These are phyloP conservation scores for Apeira syringaria DNA, from an alignment of 2,888 invertebrate species.

Conservation along the genomic window DNA sequence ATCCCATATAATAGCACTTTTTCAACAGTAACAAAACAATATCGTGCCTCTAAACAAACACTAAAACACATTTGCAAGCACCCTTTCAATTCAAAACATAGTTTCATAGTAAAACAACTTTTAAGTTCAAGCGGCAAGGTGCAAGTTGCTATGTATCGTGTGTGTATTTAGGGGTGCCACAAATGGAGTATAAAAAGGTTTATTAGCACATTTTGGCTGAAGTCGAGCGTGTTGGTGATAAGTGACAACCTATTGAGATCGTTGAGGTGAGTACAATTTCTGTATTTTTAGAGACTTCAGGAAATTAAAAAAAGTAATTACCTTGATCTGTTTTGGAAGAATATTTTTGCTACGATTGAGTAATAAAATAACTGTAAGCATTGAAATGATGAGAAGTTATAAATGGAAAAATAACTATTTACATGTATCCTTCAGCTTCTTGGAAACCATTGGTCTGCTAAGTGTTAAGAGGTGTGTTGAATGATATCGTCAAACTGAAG, in stretches of 20 bases:
- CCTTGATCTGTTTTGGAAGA: too few species aligned
- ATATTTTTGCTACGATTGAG: too few species aligned
- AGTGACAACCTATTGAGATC: slow-evolving; percentile 70
- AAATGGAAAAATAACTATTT: too few species aligned
- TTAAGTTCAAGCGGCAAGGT: slow-evolving; percentile 16
- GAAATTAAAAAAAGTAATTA: too few species aligned
- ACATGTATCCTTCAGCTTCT: too few species aligned
- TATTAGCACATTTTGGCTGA: slow-evolving; percentile 70
- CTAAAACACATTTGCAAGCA: slow-evolving; percentile 44
- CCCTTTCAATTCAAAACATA: slow-evolving; percentile 29
- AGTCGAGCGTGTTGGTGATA: slow-evolving; percentile 67
- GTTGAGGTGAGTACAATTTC: slow-evolving; percentile 39
- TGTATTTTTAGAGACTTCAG: neutral
- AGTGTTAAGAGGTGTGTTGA: too few species aligned
- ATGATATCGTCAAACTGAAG: too few species aligned
- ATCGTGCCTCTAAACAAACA: slow-evolving; percentile 47
- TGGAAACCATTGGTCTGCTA: too few species aligned
- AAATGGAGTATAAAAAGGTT: slow-evolving; percentile 64
- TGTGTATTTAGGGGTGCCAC: slow-evolving; percentile 36
- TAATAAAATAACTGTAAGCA: too few species aligned
- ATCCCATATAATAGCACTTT: slow-evolving; percentile 21
- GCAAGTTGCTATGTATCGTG: slow-evolving; percentile 18
- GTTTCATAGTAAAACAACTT: slow-evolving; percentile 4
- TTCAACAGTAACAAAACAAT: slow-evolving; percentile 38
- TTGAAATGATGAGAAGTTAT: too few species aligned